These are phyloP conservation scores for Aphodius sticticus DNA, from an alignment of 2,888 invertebrate species.

Conservation along the genomic window DNA sequence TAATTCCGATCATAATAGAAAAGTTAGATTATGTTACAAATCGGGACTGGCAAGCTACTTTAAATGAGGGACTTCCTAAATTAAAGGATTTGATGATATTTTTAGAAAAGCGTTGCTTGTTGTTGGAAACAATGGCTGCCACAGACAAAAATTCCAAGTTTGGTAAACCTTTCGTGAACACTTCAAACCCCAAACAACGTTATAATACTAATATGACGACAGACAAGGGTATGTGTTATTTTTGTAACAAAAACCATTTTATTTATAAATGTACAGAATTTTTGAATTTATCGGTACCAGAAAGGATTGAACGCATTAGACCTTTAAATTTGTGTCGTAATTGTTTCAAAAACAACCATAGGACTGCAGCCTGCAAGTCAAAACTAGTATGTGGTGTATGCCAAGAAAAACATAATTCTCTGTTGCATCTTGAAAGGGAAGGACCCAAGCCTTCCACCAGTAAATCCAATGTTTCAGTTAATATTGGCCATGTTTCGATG, in stretches of 20 bases:
- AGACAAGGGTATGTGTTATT: not conserved
- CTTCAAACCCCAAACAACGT: not conserved
- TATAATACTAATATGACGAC: not conserved
- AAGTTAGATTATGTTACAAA: conserved; percentile 21
- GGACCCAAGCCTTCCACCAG: not conserved
- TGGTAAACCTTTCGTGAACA: not conserved
- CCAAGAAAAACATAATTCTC: not conserved
- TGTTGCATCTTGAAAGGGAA: not conserved
- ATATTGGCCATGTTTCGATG: not conserved
- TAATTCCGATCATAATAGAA: conserved; percentile 12
- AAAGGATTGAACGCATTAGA: not conserved
- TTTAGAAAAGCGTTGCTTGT: not conserved
- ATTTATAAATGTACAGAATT: conserved; percentile 15
- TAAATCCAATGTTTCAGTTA: not conserved
- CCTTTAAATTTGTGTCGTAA: conserved; percentile 8
- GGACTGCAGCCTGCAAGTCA: not conserved
- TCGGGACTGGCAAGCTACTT: conserved; percentile 27
- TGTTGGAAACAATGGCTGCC: not conserved
- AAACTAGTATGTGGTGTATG: not conserved
- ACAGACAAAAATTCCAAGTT: not conserved
- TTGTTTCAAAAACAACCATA: conserved; percentile 13
- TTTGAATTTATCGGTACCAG: conserved; percentile 9
- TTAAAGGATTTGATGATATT: conserved; percentile 6
- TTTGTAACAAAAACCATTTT: conserved; percentile 6
- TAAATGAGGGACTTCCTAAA: not conserved